Conservation (phyloP, 2,888 invertebrate genomes). For the Pasiphila rectangulata region DNA sequence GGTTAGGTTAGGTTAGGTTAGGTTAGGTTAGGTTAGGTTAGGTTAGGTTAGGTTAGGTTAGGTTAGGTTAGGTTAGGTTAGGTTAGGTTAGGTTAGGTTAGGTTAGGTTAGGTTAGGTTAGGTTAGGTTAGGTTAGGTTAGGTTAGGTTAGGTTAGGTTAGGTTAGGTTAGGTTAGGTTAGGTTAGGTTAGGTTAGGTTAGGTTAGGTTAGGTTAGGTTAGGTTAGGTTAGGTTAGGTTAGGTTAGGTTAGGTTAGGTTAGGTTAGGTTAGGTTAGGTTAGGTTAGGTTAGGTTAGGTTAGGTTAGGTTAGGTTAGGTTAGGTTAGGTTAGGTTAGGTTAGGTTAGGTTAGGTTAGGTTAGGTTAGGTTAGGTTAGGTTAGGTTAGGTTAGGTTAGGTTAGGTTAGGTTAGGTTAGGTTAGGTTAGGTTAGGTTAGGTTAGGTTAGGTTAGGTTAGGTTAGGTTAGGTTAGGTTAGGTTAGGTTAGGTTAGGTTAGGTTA, state of each 20-base stretch:
- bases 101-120: slow-evolving; percentile 22
- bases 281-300: slow-evolving; percentile 36
- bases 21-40: slow-evolving; percentile 9
- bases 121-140: slow-evolving; percentile 17
- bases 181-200: slow-evolving; percentile 34
- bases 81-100: slow-evolving; percentile 14
- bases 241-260: slow-evolving; percentile 35
- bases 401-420: slow-evolving; percentile 11
- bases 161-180: slow-evolving; percentile 32
- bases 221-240: slow-evolving; percentile 33
- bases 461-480: no score
- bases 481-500: no score
- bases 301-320: slow-evolving; percentile 36
- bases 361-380: slow-evolving; percentile 33
- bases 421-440: slow-evolving; percentile 20
- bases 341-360: slow-evolving; percentile 33
- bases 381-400: slow-evolving; percentile 33
- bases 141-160: slow-evolving; percentile 21
- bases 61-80: slow-evolving; percentile 20
- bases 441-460: no score
- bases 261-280: slow-evolving; percentile 37
- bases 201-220: slow-evolving; percentile 33
- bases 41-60: slow-evolving; percentile 26
- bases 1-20: slow-evolving; percentile 17
- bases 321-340: slow-evolving; percentile 35